These are phyloP conservation scores for Bubalus kerabau DNA, from an alignment of 2,113 vertebrate genomes.

Conservation along the genomic window DNA sequence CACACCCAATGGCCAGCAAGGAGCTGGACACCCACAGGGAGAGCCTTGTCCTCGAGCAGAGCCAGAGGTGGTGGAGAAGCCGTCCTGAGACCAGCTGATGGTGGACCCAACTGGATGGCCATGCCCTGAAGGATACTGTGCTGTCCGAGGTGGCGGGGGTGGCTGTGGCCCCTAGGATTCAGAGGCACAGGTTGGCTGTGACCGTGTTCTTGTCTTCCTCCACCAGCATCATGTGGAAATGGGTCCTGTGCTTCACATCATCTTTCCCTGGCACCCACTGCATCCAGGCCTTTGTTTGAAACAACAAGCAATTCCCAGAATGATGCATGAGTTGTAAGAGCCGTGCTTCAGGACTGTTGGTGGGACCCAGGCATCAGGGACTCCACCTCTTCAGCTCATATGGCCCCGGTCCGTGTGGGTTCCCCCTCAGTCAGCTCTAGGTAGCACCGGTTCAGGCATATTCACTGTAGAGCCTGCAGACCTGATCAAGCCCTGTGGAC, in stretches of 20 bases:
- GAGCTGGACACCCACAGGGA: background rate
- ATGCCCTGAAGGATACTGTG: fast-evolving
- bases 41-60: background rate
- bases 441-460: background rate
- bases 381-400: fast-evolving
- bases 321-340: fast-evolving
- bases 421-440: background rate
- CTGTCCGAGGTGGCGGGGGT: fast-evolving
- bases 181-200: fast-evolving
- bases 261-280: background rate
- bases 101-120: background rate
- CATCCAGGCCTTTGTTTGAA: background rate
- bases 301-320: background rate
- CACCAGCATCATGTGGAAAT: fast-evolving
- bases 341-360: background rate
- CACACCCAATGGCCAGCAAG: fast-evolving
- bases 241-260: no score
- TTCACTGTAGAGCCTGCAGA: background rate
- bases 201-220: background rate
- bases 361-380: background rate
- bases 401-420: fast-evolving
- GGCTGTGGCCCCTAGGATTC: background rate
- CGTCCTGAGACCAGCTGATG: fast-evolving
- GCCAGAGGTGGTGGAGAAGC: background rate
- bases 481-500: background rate